Percentiles rank a stretch among this genome's conserved stretches.
These are phyloP conservation scores for Etheostoma nigrum DNA, from an alignment of 2,797 vertebrate species.

Conservation along the genomic window DNA sequence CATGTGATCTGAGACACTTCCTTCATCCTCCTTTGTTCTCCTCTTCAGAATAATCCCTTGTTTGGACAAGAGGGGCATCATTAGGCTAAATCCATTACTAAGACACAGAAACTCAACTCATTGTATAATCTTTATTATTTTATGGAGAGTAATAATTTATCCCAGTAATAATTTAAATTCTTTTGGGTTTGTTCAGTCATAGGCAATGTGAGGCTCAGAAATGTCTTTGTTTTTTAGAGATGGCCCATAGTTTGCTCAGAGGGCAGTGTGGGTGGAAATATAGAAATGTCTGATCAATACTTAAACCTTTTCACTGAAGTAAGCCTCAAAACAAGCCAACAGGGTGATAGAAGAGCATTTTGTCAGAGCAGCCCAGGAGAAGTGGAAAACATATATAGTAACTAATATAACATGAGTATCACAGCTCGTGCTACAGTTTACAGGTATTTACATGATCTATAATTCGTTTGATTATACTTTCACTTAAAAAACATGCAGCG, in stretches of 20 bases:
- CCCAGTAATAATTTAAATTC: constrained; percentile 31
- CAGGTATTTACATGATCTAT: neutral
- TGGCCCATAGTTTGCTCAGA: neutral
- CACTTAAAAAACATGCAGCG: neutral
- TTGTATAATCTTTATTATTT: constrained; percentile 61
- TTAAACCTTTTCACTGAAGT: constrained; percentile 5
- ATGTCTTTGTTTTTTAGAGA: constrained; percentile 1
- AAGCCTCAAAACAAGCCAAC: constrained; percentile 13
- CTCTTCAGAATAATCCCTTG: constrained; percentile 74
- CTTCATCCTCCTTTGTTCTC: constrained; percentile 59
- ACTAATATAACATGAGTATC: neutral
- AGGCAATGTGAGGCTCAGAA: constrained; percentile 8
- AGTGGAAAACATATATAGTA: neutral
- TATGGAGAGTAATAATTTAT: neutral
- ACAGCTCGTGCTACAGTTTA: neutral
- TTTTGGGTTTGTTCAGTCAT: constrained; percentile 18
- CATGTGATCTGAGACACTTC: constrained; percentile 57
- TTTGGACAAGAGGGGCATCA: constrained; percentile 69
- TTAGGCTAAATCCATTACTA: constrained; percentile 78
- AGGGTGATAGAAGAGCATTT: neutral
- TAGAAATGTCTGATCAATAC: constrained; percentile 29
- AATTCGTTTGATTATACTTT: neutral
- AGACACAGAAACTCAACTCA: constrained; percentile 57
- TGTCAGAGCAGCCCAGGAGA: constrained; percentile 3
- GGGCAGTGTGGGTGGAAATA: constrained; percentile 5